Conservation (phyloP, 2,113 vertebrate species). For the Oriolus oriolus region DNA sequence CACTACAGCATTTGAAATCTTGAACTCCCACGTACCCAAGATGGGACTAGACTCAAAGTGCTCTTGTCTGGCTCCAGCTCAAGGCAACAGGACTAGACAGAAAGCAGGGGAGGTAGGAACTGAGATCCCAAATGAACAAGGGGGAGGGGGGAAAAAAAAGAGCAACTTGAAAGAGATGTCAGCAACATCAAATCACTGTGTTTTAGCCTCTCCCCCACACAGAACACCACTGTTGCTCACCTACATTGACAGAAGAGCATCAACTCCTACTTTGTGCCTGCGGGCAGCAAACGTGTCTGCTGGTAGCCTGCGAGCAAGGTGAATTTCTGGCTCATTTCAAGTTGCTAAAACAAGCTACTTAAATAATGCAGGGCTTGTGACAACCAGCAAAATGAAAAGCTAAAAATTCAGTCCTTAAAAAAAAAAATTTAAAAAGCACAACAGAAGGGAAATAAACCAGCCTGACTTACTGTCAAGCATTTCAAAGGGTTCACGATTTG, state of each 20-base stretch:
- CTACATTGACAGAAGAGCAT: constrained; percentile 13
- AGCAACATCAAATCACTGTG: background rate
- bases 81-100: constrained; percentile 10
- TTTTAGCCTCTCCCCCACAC: constrained; percentile 11
- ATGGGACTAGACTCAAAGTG: background rate
- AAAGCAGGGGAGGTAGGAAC: background rate
- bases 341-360: constrained; percentile 40
- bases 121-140: background rate
- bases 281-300: constrained; percentile 13
- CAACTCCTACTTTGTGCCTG: constrained; percentile 25
- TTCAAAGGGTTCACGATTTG: background rate
- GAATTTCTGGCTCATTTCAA: constrained; percentile 22
- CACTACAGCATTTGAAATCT: background rate
- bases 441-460: background rate
- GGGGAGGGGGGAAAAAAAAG: background rate
- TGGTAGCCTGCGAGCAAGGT: constrained; percentile 48
- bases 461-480: background rate
- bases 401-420: background rate
- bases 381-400: background rate
- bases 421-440: background rate
- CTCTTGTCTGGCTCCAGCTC: constrained; percentile 27
- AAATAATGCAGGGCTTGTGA: constrained; percentile 51
- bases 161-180: constrained; percentile 27
- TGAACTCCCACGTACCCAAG: background rate
- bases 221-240: constrained; percentile 15